phyloP scores from a whole-genome alignment of 2,797 vertebrate species.

The Chiroxiphia lanceolata region DNA sequence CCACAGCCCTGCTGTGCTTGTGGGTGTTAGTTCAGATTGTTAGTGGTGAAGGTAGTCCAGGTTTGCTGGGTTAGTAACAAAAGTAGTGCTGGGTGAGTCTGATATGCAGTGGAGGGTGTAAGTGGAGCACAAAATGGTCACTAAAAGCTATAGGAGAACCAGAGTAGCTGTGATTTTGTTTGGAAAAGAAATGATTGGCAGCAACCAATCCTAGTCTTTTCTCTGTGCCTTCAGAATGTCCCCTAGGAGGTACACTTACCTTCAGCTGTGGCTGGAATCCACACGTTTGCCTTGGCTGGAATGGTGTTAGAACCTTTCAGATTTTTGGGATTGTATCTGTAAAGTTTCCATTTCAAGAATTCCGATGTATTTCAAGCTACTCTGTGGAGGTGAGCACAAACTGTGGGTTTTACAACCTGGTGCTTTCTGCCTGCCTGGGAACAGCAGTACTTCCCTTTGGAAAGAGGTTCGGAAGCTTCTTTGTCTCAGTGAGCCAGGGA shows the following conservation, averaged over 20 bases:
- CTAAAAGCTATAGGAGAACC: background rate
- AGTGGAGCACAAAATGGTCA: background rate
- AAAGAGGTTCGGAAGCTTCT: background rate
- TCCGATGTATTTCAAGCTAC: background rate
- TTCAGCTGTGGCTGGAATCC: background rate
- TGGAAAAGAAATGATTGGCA: background rate
- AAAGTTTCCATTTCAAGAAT: background rate
- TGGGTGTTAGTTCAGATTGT: background rate
- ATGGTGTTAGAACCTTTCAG: background rate
- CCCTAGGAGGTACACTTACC: background rate
- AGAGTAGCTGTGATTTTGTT: background rate
- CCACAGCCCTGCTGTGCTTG: background rate
- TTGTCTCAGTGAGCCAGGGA: background rate
- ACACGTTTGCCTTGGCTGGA: background rate
- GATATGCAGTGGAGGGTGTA: background rate
- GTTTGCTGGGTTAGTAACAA: background rate
- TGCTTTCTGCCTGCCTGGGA: background rate
- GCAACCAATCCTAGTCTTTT: background rate
- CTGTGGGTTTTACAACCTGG: background rate
- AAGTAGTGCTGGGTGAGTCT: background rate
- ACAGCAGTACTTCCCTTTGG: background rate
- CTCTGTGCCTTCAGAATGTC: background rate
- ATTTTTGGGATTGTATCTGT: background rate
- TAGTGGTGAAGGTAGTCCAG: background rate
- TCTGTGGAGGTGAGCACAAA: background rate